These are phyloP conservation scores for Oegoconia quadripuncta DNA, from an alignment of 2,888 invertebrate genomes.

Conservation along the genomic window DNA sequence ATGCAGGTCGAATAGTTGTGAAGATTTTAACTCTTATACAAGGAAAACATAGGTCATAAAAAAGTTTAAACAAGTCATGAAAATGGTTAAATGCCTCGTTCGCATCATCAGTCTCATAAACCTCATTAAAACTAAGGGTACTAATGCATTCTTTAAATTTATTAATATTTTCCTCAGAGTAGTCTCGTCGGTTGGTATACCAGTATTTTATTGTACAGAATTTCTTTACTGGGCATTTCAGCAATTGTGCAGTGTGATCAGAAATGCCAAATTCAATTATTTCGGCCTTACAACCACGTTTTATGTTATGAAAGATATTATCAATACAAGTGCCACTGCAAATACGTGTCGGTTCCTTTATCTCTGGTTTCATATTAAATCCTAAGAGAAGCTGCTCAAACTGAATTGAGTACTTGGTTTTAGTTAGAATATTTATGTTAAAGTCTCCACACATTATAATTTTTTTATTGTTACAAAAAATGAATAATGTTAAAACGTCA, in stretches of 20 bases:
- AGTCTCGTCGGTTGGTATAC: constrained; percentile 2
- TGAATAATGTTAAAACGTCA: background rate
- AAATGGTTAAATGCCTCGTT: constrained; percentile 4
- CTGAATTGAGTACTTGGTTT: background rate
- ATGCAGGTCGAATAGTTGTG: background rate
- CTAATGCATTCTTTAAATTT: constrained; percentile 7
- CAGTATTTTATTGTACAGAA: background rate
- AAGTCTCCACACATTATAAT: constrained; percentile 10
- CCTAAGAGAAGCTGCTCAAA: constrained; percentile 4
- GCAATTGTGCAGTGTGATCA: constrained; percentile 15
- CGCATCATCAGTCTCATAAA: background rate
- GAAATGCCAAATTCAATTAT: constrained; percentile 9
- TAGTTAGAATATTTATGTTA: constrained; percentile 8
- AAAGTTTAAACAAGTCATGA: constrained; percentile 1
- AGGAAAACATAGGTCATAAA: constrained; percentile 10
- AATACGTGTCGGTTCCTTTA: constrained; percentile 2
- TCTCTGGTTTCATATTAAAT: constrained; percentile 8
- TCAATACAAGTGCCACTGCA: constrained; percentile 9
- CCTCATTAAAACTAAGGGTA: constrained; percentile 3
- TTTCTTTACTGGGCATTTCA: constrained; percentile 6
- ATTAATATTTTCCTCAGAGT: constrained; percentile 2
- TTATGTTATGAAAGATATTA: constrained; percentile 5
- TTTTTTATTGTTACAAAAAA: background rate
- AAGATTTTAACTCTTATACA: constrained; percentile 2
- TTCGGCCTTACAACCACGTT: constrained; percentile 2